phyloP scores from a whole-genome alignment of 2,113 vertebrate genomes.

The mouse (Mus musculus) region DNA sequence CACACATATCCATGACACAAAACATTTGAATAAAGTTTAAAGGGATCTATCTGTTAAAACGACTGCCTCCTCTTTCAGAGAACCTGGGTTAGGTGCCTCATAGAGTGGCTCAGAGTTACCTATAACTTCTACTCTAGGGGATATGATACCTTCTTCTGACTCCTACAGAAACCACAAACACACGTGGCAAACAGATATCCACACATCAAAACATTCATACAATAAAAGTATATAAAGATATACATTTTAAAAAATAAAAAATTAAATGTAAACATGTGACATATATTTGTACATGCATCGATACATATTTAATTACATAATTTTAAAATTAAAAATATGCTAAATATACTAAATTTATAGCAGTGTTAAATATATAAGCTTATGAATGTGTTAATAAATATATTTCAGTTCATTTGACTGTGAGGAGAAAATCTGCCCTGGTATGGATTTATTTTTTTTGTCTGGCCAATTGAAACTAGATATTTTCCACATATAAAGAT shows the following conservation, averaged over 20 bases:
- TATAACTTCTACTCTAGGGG: neutral
- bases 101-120: neutral
- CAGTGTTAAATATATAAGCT: neutral
- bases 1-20: neutral
- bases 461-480: constrained; percentile 39
- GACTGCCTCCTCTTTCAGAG: neutral
- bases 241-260: neutral
- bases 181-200: neutral
- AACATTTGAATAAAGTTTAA: neutral
- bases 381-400: neutral
- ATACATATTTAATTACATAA: neutral
- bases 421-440: constrained; percentile 9
- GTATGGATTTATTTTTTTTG: neutral
- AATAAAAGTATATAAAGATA: neutral
- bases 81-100: neutral
- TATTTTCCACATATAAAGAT: constrained; percentile 49
- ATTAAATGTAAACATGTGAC: neutral
- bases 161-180: neutral
- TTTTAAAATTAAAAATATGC: neutral
- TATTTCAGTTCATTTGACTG: neutral
- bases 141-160: neutral
- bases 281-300: neutral
- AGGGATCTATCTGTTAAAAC: neutral
- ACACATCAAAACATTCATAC: neutral
- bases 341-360: neutral